These are phyloP conservation scores for Trissolcus basalis DNA, from an alignment of 1,140 invertebrate genomes.

Conservation along the genomic window DNA sequence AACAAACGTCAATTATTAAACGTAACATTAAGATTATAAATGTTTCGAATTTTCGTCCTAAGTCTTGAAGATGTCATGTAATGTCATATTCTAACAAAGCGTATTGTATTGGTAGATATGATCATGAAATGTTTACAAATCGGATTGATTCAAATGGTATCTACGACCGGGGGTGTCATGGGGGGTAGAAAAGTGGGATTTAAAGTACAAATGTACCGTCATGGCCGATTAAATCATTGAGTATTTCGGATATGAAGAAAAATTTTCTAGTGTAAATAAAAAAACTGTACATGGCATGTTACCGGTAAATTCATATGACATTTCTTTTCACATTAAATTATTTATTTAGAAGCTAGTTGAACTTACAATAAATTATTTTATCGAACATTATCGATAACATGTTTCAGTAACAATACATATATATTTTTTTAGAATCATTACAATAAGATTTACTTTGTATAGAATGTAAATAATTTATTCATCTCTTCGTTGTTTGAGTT, in stretches of 20 bases:
- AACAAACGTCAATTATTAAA: conserved; percentile 75
- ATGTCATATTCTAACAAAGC: conserved; percentile 13
- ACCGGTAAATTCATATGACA: not conserved
- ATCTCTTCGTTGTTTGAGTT: conserved; percentile 13
- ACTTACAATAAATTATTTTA: not conserved
- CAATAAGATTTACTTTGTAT: not conserved
- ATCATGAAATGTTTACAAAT: not conserved
- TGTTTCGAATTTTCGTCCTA: conserved; percentile 61
- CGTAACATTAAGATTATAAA: conserved; percentile 60
- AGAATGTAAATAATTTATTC: conserved; percentile 9
- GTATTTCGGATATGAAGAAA: conserved; percentile 10
- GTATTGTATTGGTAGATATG: conserved; percentile 15
- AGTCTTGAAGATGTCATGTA: conserved; percentile 8
- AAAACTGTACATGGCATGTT: conserved; percentile 1
- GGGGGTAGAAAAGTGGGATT: not conserved
- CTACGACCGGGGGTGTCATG: no score
- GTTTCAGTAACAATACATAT: not conserved
- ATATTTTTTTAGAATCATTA: not conserved
- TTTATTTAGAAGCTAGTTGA: conserved; percentile 4
- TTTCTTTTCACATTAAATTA: conserved; percentile 1
- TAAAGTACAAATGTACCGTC: conserved; percentile 29
- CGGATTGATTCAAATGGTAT: no score
- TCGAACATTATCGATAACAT: no score
- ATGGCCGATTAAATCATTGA: conserved; percentile 3
- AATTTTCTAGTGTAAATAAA: conserved; percentile 17